Percentiles rank a stretch among this genome's conserved stretches.
Conservation (phyloP, 2,888 invertebrate genomes). For the Coelopa pilipes region DNA sequence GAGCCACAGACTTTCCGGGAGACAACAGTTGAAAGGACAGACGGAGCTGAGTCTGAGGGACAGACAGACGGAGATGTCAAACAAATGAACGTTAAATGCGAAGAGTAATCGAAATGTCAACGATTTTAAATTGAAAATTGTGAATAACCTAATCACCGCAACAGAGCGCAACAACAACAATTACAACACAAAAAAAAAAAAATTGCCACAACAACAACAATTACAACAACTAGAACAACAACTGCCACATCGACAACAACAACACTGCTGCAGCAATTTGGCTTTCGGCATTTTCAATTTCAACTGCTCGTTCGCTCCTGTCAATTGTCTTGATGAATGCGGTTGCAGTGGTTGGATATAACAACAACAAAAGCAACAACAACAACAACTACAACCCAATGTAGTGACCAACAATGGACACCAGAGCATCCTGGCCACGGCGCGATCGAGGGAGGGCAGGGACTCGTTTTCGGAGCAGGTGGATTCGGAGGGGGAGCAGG, state of each 20-base stretch:
- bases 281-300: conserved; percentile 33
- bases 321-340: conserved; percentile 19
- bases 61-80: conserved; percentile 24
- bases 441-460: no score
- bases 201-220: background rate
- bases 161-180: background rate
- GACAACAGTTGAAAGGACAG: background rate
- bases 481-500: no score
- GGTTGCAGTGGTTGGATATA: background rate
- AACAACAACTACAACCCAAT: background rate
- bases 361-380: conserved; percentile 8
- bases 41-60: conserved; percentile 1
- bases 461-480: no score
- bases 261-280: conserved; percentile 20
- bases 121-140: conserved; percentile 56
- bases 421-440: no score
- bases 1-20: background rate
- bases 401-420: no score
- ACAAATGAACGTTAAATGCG: conserved; percentile 32
- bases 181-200: no score
- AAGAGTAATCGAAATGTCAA: conserved; percentile 53
- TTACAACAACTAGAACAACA: conserved; percentile 17
- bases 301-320: conserved; percentile 1
- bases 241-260: background rate
- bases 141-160: conserved; percentile 54